These are phyloP conservation scores for Falco punctatus DNA, from an alignment of 2,113 vertebrate species.

Conservation along the genomic window DNA sequence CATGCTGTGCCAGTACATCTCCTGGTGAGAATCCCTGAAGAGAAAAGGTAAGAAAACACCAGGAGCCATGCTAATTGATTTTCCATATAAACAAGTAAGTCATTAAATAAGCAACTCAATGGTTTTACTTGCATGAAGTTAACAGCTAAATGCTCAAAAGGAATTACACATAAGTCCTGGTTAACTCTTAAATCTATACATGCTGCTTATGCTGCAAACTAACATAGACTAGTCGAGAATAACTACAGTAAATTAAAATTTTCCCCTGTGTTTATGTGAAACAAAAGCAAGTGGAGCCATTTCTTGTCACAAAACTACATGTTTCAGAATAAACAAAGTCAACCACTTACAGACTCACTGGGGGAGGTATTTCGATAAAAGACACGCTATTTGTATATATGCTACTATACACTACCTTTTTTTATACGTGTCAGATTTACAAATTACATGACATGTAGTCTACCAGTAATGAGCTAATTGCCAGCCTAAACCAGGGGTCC, in stretches of 20 bases:
- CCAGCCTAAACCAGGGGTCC: neutral
- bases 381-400: neutral
- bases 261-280: neutral
- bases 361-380: neutral
- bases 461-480: neutral
- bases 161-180: constrained; percentile 51
- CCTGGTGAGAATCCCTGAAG: constrained; percentile 56
- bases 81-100: constrained; percentile 73
- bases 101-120: constrained; percentile 66
- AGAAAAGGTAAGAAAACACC: constrained; percentile 66
- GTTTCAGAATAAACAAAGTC: neutral
- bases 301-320: neutral
- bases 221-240: neutral
- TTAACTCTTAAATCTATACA: constrained; percentile 58
- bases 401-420: neutral
- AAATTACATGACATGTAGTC: neutral
- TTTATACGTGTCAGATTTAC: neutral
- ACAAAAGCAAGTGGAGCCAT: constrained; percentile 9
- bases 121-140: constrained; percentile 61
- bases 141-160: constrained; percentile 57
- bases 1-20: neutral
- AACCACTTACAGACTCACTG: neutral
- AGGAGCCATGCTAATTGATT: constrained; percentile 71
- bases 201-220: neutral
- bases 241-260: constrained; percentile 4